A percentile compares a stretch with the other conserved stretches of the same genome.
Conservation (phyloP, 2,797 vertebrate genomes). For the Alosa sapidissima region DNA sequence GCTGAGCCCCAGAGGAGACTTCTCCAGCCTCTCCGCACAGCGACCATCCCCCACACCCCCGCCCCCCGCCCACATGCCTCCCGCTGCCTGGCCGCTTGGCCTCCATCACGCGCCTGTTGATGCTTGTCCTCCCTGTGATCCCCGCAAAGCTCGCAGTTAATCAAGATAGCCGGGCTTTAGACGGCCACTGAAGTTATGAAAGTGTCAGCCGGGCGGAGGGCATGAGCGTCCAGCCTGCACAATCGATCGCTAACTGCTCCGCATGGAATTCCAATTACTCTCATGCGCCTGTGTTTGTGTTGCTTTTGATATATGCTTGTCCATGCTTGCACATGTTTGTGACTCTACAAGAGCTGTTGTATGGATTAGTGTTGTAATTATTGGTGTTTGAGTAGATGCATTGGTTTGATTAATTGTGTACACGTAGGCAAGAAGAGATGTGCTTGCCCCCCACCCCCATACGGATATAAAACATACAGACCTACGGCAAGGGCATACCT, state of each 20-base stretch:
- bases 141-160: background rate
- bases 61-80: background rate
- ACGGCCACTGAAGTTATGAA: slow-evolving; percentile 5
- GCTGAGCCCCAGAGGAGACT: background rate
- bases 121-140: background rate
- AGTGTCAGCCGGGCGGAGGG: background rate
- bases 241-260: background rate
- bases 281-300: background rate
- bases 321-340: background rate
- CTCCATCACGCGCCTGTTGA: background rate
- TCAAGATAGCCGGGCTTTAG: background rate
- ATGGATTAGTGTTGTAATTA: slow-evolving; percentile 12
- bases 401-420: background rate
- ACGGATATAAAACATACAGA: background rate
- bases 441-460: background rate
- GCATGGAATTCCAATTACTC: slow-evolving; percentile 4
- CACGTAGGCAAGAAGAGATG: background rate
- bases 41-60: background rate
- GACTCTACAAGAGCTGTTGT: background rate
- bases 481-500: slow-evolving; percentile 4
- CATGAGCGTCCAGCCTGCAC: background rate
- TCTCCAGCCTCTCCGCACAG: background rate
- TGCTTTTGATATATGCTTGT: background rate
- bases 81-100: background rate
- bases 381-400: background rate